Conservation (phyloP, 2,797 vertebrate genomes). For the Lacerta bilineata region DNA sequence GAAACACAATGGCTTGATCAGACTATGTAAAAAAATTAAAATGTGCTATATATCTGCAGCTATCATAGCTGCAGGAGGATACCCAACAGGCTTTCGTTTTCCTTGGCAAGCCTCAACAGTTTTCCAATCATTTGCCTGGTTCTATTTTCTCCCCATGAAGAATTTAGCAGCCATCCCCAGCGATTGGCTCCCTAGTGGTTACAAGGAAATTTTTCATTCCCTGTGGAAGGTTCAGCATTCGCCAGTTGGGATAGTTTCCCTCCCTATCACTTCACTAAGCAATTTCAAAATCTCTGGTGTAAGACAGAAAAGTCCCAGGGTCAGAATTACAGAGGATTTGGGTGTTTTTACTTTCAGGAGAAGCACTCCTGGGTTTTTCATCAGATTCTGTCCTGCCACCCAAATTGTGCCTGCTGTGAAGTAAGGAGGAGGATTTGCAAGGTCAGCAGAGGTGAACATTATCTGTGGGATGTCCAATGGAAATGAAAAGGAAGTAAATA, state of each 20-base stretch:
- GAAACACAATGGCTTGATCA: background rate
- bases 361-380: background rate
- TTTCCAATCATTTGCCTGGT: slow-evolving; percentile 50
- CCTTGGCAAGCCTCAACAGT: slow-evolving; percentile 38
- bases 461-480: background rate
- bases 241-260: slow-evolving; percentile 35
- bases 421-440: background rate
- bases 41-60: background rate
- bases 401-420: background rate
- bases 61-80: slow-evolving; percentile 53
- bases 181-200: slow-evolving; percentile 52
- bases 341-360: background rate
- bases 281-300: slow-evolving; percentile 29
- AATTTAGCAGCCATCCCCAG: slow-evolving; percentile 26
- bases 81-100: slow-evolving; percentile 44
- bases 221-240: slow-evolving; percentile 39
- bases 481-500: background rate
- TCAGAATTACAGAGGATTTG: slow-evolving; percentile 6
- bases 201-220: slow-evolving; percentile 45
- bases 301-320: background rate
- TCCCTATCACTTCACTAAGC: slow-evolving; percentile 23
- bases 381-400: background rate
- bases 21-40: background rate
- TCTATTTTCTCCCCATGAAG: slow-evolving; percentile 37
- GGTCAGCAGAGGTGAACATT: background rate